These are phyloP conservation scores for Neomicropteryx cornuta DNA, from an alignment of 1,140 invertebrate genomes.

Conservation along the genomic window DNA sequence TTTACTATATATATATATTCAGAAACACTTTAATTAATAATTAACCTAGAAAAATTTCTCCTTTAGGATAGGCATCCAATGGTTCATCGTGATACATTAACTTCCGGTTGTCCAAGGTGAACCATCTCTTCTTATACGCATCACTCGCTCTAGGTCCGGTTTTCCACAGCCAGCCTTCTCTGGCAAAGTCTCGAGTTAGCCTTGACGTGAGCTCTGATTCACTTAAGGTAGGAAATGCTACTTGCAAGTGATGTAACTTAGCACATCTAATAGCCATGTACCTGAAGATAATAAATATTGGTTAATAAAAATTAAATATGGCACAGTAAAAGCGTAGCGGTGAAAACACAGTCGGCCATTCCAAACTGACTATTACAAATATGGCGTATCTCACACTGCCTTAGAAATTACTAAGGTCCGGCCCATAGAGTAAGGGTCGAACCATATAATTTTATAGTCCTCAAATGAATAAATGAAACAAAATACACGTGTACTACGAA, in stretches of 20 bases:
- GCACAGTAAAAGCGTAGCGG: too few species aligned
- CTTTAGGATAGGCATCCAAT: constrained; percentile 76
- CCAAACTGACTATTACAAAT: too few species aligned
- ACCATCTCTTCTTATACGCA: constrained; percentile 76
- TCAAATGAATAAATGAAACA: too few species aligned
- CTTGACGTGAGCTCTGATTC: constrained; percentile 64
- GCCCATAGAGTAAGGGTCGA: too few species aligned
- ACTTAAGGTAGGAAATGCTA: constrained; percentile 70
- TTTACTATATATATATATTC: too few species aligned
- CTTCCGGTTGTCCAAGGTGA: constrained; percentile 79
- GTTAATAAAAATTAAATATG: constrained; percentile 9
- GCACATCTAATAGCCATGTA: constrained; percentile 79
- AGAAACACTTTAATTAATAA: neutral
- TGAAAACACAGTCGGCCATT: too few species aligned
- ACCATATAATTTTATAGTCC: too few species aligned
- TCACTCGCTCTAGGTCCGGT: constrained; percentile 71
- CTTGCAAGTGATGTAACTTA: constrained; percentile 69
- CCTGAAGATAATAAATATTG: constrained; percentile 69
- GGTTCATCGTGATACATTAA: constrained; percentile 86
- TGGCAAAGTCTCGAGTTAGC: constrained; percentile 68
- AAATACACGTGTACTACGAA: too few species aligned
- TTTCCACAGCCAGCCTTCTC: constrained; percentile 84
- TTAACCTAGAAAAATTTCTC: constrained; percentile 74
- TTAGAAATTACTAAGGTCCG: too few species aligned
- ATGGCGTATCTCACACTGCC: too few species aligned